phyloP scores from a whole-genome alignment of 2,888 invertebrate species.

The Campopleginae sp. region DNA sequence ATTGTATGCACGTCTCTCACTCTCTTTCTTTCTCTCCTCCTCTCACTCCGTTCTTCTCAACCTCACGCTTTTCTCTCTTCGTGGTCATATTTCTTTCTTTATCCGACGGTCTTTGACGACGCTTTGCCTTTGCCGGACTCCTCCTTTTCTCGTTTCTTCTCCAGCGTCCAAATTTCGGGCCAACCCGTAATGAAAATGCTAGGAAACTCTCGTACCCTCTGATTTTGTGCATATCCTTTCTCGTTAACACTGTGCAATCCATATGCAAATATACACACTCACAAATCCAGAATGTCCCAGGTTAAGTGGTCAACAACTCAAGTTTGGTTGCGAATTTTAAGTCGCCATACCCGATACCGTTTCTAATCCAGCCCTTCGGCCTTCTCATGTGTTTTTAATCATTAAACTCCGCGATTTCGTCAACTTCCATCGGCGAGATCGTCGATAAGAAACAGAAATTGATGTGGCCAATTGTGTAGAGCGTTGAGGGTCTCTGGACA shows the following conservation, averaged over 20 bases:
- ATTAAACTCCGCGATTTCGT: not conserved
- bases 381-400: not conserved
- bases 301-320: not conserved
- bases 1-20: slow-evolving; percentile 45
- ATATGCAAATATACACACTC: not conserved
- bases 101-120: slow-evolving; percentile 55
- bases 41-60: slow-evolving; percentile 13
- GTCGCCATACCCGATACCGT: not conserved
- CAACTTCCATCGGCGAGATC: not conserved
- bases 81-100: slow-evolving; percentile 50
- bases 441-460: not conserved
- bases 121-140: slow-evolving; percentile 21
- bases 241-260: not conserved
- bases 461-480: not conserved
- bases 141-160: slow-evolving; percentile 26
- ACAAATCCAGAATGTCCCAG: not conserved
- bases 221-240: slow-evolving; percentile 17
- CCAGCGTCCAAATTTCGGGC: slow-evolving; percentile 57
- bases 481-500: not conserved
- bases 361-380: not conserved
- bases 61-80: slow-evolving; percentile 59
- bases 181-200: slow-evolving; percentile 49
- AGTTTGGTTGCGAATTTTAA: not conserved
- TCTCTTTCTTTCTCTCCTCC: slow-evolving; percentile 27
- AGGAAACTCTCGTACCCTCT: slow-evolving; percentile 44